Conservation (phyloP, 2,888 invertebrate genomes). For the Eristalis intricaria region DNA sequence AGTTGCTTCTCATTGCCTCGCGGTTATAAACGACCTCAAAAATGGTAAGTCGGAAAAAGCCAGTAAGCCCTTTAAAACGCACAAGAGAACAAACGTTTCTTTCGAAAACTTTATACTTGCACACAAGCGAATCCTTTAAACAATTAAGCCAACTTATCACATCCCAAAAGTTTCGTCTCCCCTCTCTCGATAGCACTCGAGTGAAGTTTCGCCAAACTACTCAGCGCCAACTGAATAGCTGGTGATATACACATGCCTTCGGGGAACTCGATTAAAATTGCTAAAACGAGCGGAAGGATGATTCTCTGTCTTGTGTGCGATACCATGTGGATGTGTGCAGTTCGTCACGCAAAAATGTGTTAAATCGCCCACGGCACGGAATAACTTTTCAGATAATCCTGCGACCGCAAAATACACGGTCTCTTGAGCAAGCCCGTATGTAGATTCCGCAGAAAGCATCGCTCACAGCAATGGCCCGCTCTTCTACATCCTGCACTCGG, state of each 20-base stretch:
- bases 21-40: not conserved
- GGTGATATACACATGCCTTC: not conserved
- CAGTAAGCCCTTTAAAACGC: not conserved
- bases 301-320: conserved; percentile 1
- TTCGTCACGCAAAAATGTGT: conserved; percentile 31
- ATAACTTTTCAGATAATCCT: conserved; percentile 32
- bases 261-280: conserved; percentile 11
- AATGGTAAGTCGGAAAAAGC: not conserved
- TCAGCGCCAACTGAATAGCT: not conserved
- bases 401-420: conserved; percentile 15
- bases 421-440: conserved; percentile 5
- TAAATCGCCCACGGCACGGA: conserved; percentile 8
- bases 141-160: not conserved
- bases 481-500: not conserved
- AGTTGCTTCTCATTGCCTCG: not conserved
- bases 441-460: not conserved
- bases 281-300: conserved; percentile 27
- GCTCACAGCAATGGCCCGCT: not conserved
- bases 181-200: not conserved
- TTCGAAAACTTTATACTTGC: not conserved
- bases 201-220: not conserved
- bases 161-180: not conserved
- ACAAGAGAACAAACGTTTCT: not conserved
- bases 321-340: conserved; percentile 1
- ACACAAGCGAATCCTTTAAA: not conserved